Evolutionary conservation across 64 coral and sea anemone species (phyloP), one percentile per base, ranked within the genome.

Genomic region (Montipora foliosa): DNA sequence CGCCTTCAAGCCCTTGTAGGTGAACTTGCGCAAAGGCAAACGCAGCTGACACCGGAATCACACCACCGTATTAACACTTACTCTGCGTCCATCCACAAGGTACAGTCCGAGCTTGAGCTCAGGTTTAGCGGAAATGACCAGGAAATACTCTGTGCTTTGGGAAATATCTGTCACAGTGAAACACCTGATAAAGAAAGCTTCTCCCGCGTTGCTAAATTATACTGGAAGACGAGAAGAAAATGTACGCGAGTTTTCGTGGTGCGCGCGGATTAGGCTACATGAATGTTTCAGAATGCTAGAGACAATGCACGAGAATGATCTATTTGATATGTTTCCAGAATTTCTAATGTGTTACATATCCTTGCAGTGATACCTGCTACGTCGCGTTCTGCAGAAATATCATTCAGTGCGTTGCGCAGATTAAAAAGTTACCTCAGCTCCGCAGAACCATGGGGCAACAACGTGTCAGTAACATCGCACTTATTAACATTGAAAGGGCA

Each of bases 291-390:
- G 29, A 37, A 85, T 85, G 14, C 17, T 85, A 15, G 62, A 71
- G 82, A 85, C 82, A 85, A 71, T 85, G 64, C 82, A 70, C 82
- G 82, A 85, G 66, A 85, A 85, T 85, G 64, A 85, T 85, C 82
- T 85, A 85, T 85, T 85, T 11, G 82, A 85, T 72, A 85, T 71
- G 7, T 85, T 85, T 70, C 64, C 64, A 85, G 82, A 70, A 17
- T 85, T 85, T 49, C 62, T 49, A 85, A 70, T 8, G 82, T 85
- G 82, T 45, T 85, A 6, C 82, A 85, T 71, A 85, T 85, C 46
- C 82, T 85, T 85, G 82, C 62, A 85, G 82, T 85, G 82, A 85
- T 71, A 85, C 82, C 82, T 85, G 82, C 82, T 72, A 85, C 82
- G 70, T 85, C 66, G 44, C 24, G 44, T 71, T 69, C 62, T 11